Conservation (phyloP, 2,888 invertebrate genomes). For the Nomada ferruginata region DNA sequence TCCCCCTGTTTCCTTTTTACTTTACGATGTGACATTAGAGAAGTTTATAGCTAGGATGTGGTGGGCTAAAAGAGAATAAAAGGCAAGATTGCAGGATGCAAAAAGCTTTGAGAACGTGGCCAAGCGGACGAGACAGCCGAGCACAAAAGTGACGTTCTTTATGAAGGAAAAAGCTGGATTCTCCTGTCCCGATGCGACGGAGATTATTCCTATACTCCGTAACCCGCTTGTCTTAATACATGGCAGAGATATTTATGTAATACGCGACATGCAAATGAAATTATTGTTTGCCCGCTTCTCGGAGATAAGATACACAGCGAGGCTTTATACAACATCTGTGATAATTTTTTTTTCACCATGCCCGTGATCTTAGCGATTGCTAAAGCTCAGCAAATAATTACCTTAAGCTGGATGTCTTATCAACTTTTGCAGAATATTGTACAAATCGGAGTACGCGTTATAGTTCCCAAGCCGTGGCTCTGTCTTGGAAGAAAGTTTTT, state of each 20-base stretch:
- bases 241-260: slow-evolving; percentile 41
- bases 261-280: slow-evolving; percentile 47
- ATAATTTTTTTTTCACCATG: too few relatives aligned
- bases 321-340: slow-evolving; percentile 1
- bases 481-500: neutral
- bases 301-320: slow-evolving; percentile 31
- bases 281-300: slow-evolving; percentile 42
- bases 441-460: too few relatives aligned
- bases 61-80: neutral
- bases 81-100: slow-evolving; percentile 19
- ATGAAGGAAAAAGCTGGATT: slow-evolving; percentile 13
- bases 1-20: neutral
- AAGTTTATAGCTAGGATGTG: neutral
- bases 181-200: slow-evolving; percentile 10
- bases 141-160: slow-evolving; percentile 20
- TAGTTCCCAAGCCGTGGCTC: neutral
- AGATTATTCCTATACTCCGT: slow-evolving; percentile 34
- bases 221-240: slow-evolving; percentile 13
- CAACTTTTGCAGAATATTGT: too few relatives aligned
- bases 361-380: too few relatives aligned
- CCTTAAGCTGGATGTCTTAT: too few relatives aligned
- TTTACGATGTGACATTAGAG: neutral
- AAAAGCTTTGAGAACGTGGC: slow-evolving; percentile 26
- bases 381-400: too few relatives aligned
- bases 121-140: neutral